Base-by-base conservation (phyloP, 2,888 invertebrate genomes). In the Drosophila rubida region DNA sequence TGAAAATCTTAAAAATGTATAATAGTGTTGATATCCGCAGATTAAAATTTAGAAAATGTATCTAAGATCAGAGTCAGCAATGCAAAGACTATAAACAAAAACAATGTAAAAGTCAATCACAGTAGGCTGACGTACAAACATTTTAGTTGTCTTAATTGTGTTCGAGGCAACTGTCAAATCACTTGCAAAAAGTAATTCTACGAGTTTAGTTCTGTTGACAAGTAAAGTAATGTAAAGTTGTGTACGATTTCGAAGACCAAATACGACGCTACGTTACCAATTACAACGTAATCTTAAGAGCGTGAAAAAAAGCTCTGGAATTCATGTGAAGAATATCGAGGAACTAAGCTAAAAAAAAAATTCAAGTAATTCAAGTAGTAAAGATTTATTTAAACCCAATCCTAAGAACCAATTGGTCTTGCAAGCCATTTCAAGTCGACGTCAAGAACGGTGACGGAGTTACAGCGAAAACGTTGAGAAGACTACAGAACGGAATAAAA, bases 221-320 rank as follows among this genome's bases (percentile, higher is more conserved):
- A 76, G 48, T 78, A 61, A 78, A 70, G 75, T 70, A 75, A 66
- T 54, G 75, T 75, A 45, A 49, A 65, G 53, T 45, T 64, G 75
- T 61, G 51, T 9, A 60, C 23, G 25, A 39, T 27, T 54, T 68
- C 54, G n/a, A 32, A 32, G 32, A 32, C 32, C n/a, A 32, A 32
- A 4, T 32, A 32, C 32, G 11, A 7, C 25, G 32, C 11, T 32
- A 32, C 32, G n/a, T 32, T 32, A n/a, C 4, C n/a, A 32, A 32
- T 32, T n/a, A n/a, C 5, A n/a, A n/a, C 30, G 35, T 6, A 37
- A 37, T 13, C 35, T 11, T 9, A 9, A 2, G 1, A 30, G 30
- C 3, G 27, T 2, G 27, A 0, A 13, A 30, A 30, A 11, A 32
- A 32, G 32, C 4, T 32, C 3, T 4, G 30, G 32, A 32, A 32